phyloP scores from a whole-genome alignment of 2,113 vertebrate species.

The Hepsetus odoe region DNA sequence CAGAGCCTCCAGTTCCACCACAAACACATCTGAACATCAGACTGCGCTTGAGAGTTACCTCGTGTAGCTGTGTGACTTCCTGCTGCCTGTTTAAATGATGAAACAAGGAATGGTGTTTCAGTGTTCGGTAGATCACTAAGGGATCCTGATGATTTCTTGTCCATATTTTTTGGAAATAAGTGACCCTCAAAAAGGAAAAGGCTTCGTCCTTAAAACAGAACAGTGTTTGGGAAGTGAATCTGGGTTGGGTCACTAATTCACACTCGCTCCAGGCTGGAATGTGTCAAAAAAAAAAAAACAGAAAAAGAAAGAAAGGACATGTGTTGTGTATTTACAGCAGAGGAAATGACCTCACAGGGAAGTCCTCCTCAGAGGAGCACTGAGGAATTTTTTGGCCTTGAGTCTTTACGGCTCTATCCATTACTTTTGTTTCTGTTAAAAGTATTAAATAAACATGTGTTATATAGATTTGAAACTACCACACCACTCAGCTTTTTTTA shows the following conservation, averaged over 20 bases:
- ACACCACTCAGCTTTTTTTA: background rate
- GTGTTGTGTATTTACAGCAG: slow-evolving; percentile 50
- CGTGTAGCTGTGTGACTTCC: no score
- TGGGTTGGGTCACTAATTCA: slow-evolving; percentile 16
- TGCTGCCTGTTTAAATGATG: no score
- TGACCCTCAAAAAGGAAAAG: background rate
- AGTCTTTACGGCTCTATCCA: slow-evolving; percentile 40
- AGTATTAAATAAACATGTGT: slow-evolving; percentile 48
- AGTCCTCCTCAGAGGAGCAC: slow-evolving; percentile 43
- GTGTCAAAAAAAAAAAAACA: slow-evolving; percentile 40
- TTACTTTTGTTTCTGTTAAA: slow-evolving; percentile 42
- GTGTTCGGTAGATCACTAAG: no score
- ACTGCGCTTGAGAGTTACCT: no score
- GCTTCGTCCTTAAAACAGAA: slow-evolving; percentile 2
- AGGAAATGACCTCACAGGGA: slow-evolving; percentile 60
- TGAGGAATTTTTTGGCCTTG: slow-evolving; percentile 36
- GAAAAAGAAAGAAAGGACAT: slow-evolving; percentile 44
- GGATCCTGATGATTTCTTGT: no score
- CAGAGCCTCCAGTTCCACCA: no score
- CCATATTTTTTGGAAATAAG: no score
- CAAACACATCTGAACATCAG: no score
- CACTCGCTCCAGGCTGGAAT: slow-evolving; percentile 35
- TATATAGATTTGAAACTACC: slow-evolving; percentile 38
- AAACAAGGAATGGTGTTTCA: no score
- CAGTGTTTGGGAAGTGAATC: slow-evolving; percentile 10